Evolutionary conservation across 1,140 invertebrate species (phyloP).

Genomic region (Portunus trituberculatus): DNA sequence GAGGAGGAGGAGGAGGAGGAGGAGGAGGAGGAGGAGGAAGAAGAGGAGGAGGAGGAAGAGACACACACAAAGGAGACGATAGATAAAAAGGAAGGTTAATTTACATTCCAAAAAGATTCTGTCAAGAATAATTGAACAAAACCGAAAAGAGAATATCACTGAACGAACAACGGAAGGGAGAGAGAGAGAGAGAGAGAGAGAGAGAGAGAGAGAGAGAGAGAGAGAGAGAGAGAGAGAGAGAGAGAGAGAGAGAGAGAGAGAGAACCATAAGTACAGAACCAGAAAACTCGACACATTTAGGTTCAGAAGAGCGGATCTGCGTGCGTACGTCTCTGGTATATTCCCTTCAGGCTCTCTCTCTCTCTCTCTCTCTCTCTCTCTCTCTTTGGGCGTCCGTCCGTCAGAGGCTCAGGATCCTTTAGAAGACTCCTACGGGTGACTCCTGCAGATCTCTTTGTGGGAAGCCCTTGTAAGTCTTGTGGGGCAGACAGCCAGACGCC

Average conservation of each 20-base stretch:
- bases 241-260: not conserved
- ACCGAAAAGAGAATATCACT: not conserved
- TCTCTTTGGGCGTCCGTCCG: too few relatives aligned
- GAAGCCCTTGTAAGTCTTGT: too few relatives aligned
- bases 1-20: too few relatives aligned
- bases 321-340: not conserved
- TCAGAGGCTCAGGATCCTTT: too few relatives aligned
- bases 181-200: constrained; percentile 30
- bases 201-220: constrained; percentile 32
- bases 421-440: too few relatives aligned
- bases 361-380: too few relatives aligned
- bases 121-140: not conserved
- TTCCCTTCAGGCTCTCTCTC: too few relatives aligned
- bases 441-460: too few relatives aligned
- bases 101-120: not conserved
- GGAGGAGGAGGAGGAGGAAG: too few relatives aligned
- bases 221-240: not conserved
- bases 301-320: too few relatives aligned
- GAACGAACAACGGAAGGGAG: not conserved
- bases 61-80: not conserved
- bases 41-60: not conserved
- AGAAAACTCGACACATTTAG: too few relatives aligned
- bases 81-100: not conserved
- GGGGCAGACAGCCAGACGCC: too few relatives aligned
- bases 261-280: not conserved